Conservation (phyloP, 1,140 invertebrate genomes). For the Bombus polaris region DNA sequence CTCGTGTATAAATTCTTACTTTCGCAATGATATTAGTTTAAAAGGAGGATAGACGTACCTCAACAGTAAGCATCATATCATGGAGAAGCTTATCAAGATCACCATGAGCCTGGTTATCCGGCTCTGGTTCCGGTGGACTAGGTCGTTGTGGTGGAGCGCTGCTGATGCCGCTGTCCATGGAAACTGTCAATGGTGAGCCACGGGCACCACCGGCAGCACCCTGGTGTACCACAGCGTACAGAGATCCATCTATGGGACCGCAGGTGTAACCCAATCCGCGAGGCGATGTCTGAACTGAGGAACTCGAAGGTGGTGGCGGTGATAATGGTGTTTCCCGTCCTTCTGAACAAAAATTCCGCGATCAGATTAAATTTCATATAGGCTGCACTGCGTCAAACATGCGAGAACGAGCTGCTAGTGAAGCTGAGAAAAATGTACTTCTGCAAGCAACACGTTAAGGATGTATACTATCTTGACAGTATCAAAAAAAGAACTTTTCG, state of each 20-base stretch:
- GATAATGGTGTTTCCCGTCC: constrained; percentile 79
- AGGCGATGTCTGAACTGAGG: constrained; percentile 78
- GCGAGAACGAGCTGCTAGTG: background rate
- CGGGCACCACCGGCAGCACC: constrained; percentile 83
- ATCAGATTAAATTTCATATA: constrained; percentile 3
- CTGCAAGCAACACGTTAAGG: no score
- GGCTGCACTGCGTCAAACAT: background rate
- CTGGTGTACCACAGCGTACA: constrained; percentile 91
- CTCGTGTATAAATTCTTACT: background rate
- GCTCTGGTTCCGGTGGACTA: constrained; percentile 78
- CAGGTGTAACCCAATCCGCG: constrained; percentile 86
- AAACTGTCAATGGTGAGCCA: constrained; percentile 89
- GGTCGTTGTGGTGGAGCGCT: constrained; percentile 83
- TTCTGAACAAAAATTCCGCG: constrained; percentile 70
- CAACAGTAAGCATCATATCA: constrained; percentile 92
- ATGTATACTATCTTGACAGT: no score
- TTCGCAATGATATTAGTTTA: background rate
- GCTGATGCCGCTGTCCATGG: constrained; percentile 93
- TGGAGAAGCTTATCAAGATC: constrained; percentile 89
- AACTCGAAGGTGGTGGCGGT: constrained; percentile 75
- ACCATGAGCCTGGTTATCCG: constrained; percentile 81
- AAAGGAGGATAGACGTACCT: constrained; percentile 79
- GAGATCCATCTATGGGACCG: constrained; percentile 93
- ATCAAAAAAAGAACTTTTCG: no score
- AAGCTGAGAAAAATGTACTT: no score